Evolutionary conservation across 2,888 invertebrate species (phyloP).

Genomic region (Acleris cristana): DNA sequence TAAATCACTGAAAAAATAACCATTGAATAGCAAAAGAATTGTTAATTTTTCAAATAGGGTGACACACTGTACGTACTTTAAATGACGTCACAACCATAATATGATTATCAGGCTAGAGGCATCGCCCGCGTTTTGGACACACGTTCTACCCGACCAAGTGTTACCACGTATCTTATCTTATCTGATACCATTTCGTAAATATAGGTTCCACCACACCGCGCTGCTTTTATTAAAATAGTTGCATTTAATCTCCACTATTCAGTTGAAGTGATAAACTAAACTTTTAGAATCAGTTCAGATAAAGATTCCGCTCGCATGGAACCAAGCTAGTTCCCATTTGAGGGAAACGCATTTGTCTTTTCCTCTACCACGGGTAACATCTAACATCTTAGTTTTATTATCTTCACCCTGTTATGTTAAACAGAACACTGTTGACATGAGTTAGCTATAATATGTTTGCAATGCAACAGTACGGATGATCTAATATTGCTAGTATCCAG

Average conservation of each 20-base stretch:
- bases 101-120: slow-evolving; percentile 25
- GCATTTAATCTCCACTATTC: slow-evolving; percentile 20
- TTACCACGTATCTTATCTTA: slow-evolving; percentile 26
- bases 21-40: no score
- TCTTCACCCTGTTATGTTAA: no score
- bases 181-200: slow-evolving; percentile 31
- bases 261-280: background rate
- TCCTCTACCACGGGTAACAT: no score
- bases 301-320: background rate
- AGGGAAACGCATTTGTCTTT: background rate
- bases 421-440: no score
- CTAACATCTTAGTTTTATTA: no score
- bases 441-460: no score
- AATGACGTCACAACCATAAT: slow-evolving; percentile 19
- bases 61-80: background rate
- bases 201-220: slow-evolving; percentile 22
- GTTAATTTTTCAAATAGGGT: no score
- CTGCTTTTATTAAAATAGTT: slow-evolving; percentile 30
- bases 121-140: slow-evolving; percentile 24
- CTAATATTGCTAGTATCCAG: no score
- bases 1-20: no score
- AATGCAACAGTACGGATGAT: no score
- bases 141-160: slow-evolving; percentile 9
- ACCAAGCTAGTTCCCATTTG: background rate
- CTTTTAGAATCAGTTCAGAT: background rate